Evolutionary conservation across 2,888 invertebrate species (phyloP).

Genomic region (Branchellion lobata): DNA sequence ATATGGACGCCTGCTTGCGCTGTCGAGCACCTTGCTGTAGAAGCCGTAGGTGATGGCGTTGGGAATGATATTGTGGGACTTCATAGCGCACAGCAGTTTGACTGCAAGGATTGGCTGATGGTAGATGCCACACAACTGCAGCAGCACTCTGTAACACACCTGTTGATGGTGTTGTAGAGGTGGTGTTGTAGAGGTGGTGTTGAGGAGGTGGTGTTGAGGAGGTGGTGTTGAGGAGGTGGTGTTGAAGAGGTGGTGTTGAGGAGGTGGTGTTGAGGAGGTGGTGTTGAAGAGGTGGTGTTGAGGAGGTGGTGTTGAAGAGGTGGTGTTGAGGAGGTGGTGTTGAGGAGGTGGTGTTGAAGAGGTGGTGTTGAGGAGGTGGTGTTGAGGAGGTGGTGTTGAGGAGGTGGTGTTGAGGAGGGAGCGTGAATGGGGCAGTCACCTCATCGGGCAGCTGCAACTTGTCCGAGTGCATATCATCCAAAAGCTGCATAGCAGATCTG

Average conservation of each 20-base stretch:
- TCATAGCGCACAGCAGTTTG: conserved; percentile 68
- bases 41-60: conserved; percentile 96
- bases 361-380: no score
- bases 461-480: conserved; percentile 82
- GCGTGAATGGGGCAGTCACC: conserved; percentile 63
- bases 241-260: no score
- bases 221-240: no score
- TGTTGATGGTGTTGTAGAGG: conserved; percentile 49
- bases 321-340: no score
- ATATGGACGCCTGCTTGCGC: no score
- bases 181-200: neutral
- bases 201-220: no score
- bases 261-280: no score
- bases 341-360: no score
- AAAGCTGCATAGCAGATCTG: conserved; percentile 78
- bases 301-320: no score
- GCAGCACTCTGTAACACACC: conserved; percentile 96
- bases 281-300: no score
- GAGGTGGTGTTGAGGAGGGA: no score
- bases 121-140: conserved; percentile 94
- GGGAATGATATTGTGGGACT: conserved; percentile 85
- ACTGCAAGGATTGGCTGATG: conserved; percentile 91
- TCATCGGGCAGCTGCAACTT: conserved; percentile 84
- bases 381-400: no score
- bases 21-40: conserved; percentile 73